A percentile compares a stretch with the other conserved stretches of the same genome.
phyloP scores from a whole-genome alignment of 2,888 invertebrate species.

The Congeria kusceri region DNA sequence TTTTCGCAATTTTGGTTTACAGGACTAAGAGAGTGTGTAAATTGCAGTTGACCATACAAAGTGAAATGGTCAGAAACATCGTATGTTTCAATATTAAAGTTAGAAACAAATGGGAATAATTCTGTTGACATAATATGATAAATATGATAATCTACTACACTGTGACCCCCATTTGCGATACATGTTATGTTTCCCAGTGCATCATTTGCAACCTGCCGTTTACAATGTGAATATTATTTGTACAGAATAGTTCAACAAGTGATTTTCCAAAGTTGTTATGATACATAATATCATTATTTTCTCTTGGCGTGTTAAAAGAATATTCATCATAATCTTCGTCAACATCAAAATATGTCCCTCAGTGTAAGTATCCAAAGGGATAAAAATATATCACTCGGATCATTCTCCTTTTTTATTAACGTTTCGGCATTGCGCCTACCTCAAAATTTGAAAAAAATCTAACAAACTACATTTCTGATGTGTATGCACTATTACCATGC shows the following conservation, averaged over 20 bases:
- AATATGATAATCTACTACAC: no score
- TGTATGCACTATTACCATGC: no score
- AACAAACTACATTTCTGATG: no score
- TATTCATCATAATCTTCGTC: conserved; percentile 5
- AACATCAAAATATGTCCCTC: no score
- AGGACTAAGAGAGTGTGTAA: no score
- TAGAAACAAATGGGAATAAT: conserved; percentile 3
- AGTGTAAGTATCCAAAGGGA: no score
- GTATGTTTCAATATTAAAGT: not conserved
- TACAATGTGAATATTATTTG: conserved; percentile 1
- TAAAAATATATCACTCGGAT: no score
- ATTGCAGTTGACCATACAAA: not conserved
- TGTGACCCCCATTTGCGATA: not conserved
- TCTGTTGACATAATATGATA: not conserved
- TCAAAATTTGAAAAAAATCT: no score
- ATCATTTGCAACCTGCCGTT: not conserved
- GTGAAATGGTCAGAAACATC: conserved; percentile 5
- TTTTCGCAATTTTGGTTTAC: no score
- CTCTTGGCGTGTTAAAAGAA: conserved; percentile 1
- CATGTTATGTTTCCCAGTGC: not conserved
- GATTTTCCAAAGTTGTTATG: conserved; percentile 1
- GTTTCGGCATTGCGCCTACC: no score
- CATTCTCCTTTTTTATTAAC: no score
- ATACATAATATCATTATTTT: conserved; percentile 6
- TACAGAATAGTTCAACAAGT: conserved; percentile 5